Conservation (phyloP, 1,140 invertebrate species). For the Hylaeus anthracinus region DNA sequence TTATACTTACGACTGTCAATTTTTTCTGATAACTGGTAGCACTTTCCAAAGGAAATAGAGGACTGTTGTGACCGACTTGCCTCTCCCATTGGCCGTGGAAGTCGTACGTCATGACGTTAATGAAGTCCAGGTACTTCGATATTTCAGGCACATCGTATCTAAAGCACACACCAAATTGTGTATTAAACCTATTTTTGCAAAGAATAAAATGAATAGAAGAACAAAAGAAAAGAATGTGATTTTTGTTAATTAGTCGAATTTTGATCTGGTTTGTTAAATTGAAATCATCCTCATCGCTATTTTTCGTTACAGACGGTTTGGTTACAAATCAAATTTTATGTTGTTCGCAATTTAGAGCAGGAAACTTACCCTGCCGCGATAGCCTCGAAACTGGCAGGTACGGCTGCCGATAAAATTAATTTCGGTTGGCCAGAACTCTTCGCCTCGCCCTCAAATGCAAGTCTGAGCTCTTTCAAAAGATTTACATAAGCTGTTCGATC, state of each 20-base stretch:
- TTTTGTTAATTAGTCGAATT: too few relatives aligned
- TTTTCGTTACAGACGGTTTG: too few relatives aligned
- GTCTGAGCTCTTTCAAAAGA: conserved; percentile 90
- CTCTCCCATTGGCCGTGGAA: conserved; percentile 97
- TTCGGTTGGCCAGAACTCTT: conserved; percentile 84
- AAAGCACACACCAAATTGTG: conserved; percentile 11
- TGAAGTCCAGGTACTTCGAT: conserved; percentile 95
- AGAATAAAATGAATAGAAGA: too few relatives aligned
- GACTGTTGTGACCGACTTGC: conserved; percentile 95
- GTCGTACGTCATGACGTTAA: conserved; percentile 97
- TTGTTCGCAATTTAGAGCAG: not conserved
- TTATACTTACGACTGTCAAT: conserved; percentile 89
- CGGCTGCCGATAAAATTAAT: conserved; percentile 93
- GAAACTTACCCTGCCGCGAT: conserved; percentile 89
- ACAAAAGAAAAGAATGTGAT: too few relatives aligned
- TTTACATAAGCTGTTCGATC: conserved; percentile 91
- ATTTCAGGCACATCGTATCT: conserved; percentile 96
- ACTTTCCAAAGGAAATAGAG: conserved; percentile 92
- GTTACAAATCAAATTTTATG: too few relatives aligned
- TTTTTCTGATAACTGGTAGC: conserved; percentile 95
- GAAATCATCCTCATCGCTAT: too few relatives aligned
- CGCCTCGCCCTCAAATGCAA: conserved; percentile 94
- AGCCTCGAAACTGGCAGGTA: conserved; percentile 95
- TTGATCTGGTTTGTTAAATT: too few relatives aligned
- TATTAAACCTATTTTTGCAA: conserved; percentile 1